Percentiles rank a stretch among this genome's conserved stretches.
These are phyloP conservation scores for Nyctibius bracteatus DNA, from an alignment of 2,113 vertebrate genomes.

Conservation along the genomic window DNA sequence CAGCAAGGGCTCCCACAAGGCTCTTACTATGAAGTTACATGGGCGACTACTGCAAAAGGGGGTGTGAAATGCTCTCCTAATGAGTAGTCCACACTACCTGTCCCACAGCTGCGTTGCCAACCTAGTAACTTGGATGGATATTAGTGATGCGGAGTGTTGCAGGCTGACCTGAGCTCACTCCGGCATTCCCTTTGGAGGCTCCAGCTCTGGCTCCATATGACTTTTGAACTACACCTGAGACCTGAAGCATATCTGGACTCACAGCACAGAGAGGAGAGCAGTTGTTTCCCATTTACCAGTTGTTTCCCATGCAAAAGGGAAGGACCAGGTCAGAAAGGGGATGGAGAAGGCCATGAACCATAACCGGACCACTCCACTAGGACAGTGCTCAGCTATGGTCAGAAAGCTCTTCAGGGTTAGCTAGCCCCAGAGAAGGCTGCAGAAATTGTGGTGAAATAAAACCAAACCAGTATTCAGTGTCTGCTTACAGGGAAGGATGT, in stretches of 20 bases:
- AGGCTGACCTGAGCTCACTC: background rate
- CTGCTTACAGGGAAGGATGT: slow-evolving; percentile 88
- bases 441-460: background rate
- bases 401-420: background rate
- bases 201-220: background rate
- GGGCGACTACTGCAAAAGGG: background rate
- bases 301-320: background rate
- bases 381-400: background rate
- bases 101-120: rapidly evolving
- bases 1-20: background rate
- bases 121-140: background rate
- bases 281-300: rapidly evolving
- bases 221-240: background rate
- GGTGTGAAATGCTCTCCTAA: background rate
- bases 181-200: background rate
- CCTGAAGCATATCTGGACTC: background rate
- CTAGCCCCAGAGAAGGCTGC: background rate
- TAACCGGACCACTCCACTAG: background rate
- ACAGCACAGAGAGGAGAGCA: background rate
- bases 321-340: background rate
- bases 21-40: background rate
- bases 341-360: background rate
- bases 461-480: rapidly evolving
- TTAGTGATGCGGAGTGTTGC: rapidly evolving
- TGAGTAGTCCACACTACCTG: background rate